Base-by-base conservation (phyloP, 2,888 invertebrate species). In the Drosophila nigricruria region DNA sequence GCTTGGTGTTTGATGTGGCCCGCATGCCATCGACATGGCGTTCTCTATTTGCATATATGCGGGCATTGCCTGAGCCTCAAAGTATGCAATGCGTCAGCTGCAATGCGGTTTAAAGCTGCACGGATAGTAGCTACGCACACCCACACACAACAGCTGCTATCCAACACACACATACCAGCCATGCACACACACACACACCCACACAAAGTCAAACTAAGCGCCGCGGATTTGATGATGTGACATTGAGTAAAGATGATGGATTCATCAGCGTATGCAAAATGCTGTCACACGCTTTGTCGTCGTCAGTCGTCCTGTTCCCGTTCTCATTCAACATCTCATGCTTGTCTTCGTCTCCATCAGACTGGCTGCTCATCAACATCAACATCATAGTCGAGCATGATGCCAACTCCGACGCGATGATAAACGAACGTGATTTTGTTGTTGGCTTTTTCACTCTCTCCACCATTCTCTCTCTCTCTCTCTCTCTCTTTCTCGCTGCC, bases 231-330 rank as follows among this genome's bases (percentile, higher is more conserved):
- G 86, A 89, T 88, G 89, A 91, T 90, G 90, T 90, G 89, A 91
- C 90, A 83, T 90, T 88, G 90, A 90, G 86, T 88, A 89, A 91
- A 89, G 88, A 91, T 90, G 90, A 90, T 89, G 90, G 85, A 91
- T 91, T 86, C 91, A 91, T 91, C 91, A 90, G 83, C 84, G 83
- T 88, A 90, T 91, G 90, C 86, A 91, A 90, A 91, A 82, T 89
- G 90, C 86, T 87, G 82, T 84, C 84, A 87, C 82, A 85, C 87
- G 82, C 88, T 81, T 84, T 86, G 82, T 89, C 81, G 73, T 88
- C 84, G 73, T 82, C 82, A 69, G 75, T 73, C 70, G 72, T 64
- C 53, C 62, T 49, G 65, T 72, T 65, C 59, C 53, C 62, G 60
- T 38, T 61, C 50, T 38, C 63, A 65, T 63, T 64, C 56, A 45